Evolutionary conservation across 2,113 vertebrate genomes (phyloP).

Genomic region (Istiophorus platypterus): DNA sequence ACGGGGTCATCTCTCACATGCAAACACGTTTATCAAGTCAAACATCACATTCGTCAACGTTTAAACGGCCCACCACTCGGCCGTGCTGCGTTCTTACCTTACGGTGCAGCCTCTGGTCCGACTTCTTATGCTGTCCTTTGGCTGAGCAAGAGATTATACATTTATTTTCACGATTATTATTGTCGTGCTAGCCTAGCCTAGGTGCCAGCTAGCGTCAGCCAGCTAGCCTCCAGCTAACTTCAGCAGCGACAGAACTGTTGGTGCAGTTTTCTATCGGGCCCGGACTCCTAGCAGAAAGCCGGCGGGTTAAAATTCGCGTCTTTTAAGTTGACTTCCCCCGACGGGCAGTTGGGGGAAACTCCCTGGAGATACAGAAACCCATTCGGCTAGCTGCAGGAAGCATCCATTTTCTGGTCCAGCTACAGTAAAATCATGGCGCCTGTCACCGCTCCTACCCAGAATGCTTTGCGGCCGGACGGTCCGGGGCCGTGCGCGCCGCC

Average conservation of each 20-base stretch:
- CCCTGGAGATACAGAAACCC: neutral
- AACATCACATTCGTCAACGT: neutral
- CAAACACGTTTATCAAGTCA: conserved; percentile 12
- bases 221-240: conserved; percentile 42
- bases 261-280: neutral
- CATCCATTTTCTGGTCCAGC: conserved; percentile 74
- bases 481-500: neutral
- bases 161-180: conserved; percentile 19
- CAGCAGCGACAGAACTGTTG: neutral
- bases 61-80: neutral
- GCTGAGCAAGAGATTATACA: neutral
- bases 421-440: conserved; percentile 72
- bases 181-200: conserved; percentile 46
- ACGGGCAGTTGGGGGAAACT: rapidly evolving
- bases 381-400: conserved; percentile 24
- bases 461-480: conserved; percentile 55
- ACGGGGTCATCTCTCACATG: conserved; percentile 9
- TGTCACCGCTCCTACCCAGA: conserved; percentile 46
- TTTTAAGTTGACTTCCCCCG: rapidly evolving
- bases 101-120: conserved; percentile 46
- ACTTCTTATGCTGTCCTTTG: neutral
- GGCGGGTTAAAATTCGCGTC: neutral
- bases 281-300: neutral
- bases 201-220: conserved; percentile 48
- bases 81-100: conserved; percentile 41